These are phyloP conservation scores for Melanotaenia boesemani DNA, from an alignment of 2,797 vertebrate species.

Conservation along the genomic window DNA sequence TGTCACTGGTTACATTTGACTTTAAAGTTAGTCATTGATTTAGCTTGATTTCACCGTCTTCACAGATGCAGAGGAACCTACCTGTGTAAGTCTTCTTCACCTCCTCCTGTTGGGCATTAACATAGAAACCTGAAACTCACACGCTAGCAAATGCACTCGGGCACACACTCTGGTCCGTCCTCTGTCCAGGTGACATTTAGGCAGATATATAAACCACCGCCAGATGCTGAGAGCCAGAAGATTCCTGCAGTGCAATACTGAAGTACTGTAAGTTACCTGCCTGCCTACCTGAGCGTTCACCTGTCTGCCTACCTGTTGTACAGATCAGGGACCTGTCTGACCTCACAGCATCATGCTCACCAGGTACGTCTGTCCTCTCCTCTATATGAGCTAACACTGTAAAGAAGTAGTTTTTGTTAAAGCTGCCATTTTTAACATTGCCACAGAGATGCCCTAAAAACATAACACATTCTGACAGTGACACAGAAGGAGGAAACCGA, in stretches of 20 bases:
- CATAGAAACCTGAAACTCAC: slow-evolving; percentile 68
- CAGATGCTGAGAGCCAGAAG: slow-evolving; percentile 40
- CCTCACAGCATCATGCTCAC: slow-evolving; percentile 62
- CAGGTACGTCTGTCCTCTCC: slow-evolving; percentile 53
- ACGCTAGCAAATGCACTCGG: slow-evolving; percentile 9
- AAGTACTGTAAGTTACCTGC: slow-evolving; percentile 41
- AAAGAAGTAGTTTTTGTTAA: not conserved
- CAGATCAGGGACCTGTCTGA: slow-evolving; percentile 47
- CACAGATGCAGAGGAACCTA: slow-evolving; percentile 10
- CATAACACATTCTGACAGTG: not conserved
- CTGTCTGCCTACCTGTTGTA: slow-evolving; percentile 26
- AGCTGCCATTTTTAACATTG: too few relatives aligned
- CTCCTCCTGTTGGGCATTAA: slow-evolving; percentile 23
- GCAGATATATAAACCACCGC: slow-evolving; percentile 76
- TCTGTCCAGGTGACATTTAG: slow-evolving; percentile 70
- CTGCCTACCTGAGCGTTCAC: slow-evolving; percentile 19
- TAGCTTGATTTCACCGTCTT: not conserved
- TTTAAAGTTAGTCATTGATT: not conserved
- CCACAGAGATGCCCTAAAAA: not conserved
- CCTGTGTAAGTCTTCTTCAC: slow-evolving; percentile 32
- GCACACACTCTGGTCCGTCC: slow-evolving; percentile 26
- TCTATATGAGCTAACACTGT: not conserved
- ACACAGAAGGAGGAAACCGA: not conserved
- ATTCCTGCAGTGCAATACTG: slow-evolving; percentile 64
- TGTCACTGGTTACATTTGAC: not conserved